Conservation (phyloP, 1,140 invertebrate genomes). For the Stratiolaelaps scimitus region DNA sequence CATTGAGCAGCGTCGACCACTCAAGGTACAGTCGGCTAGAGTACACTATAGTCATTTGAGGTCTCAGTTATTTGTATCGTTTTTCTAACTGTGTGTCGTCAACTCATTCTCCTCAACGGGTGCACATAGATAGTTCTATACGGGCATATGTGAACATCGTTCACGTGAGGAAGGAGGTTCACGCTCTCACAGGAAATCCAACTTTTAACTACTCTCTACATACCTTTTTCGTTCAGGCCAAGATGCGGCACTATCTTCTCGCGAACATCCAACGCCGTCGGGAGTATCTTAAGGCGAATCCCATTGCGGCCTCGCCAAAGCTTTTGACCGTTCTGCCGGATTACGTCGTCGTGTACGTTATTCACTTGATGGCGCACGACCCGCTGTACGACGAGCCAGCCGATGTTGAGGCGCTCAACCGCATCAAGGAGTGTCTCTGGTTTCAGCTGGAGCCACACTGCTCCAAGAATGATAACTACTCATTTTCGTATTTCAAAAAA, state of each 20-base stretch:
- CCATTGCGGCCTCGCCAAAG: slow-evolving; percentile 36
- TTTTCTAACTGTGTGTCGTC: too few relatives aligned
- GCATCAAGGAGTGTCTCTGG: slow-evolving; percentile 56
- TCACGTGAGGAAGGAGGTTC: too few relatives aligned
- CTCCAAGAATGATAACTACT: slow-evolving; percentile 80
- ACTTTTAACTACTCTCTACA: too few relatives aligned
- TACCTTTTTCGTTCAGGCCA: slow-evolving; percentile 33
- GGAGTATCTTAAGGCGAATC: slow-evolving; percentile 56
- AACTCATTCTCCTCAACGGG: too few relatives aligned
- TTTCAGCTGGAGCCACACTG: slow-evolving; percentile 86
- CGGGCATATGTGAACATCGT: too few relatives aligned
- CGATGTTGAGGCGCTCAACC: slow-evolving; percentile 52
- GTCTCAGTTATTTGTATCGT: too few relatives aligned
- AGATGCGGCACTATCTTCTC: slow-evolving; percentile 61
- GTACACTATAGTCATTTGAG: too few relatives aligned
- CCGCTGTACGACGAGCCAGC: slow-evolving; percentile 62
- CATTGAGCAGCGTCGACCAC: slow-evolving; percentile 30
- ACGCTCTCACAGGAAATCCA: too few relatives aligned
- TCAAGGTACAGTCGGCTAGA: slow-evolving; percentile 29
- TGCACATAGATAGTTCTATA: too few relatives aligned
- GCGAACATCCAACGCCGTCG: slow-evolving; percentile 73
- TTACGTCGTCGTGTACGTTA: slow-evolving; percentile 87
- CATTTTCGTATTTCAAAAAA: slow-evolving; percentile 84
- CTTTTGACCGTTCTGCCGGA: slow-evolving; percentile 54
- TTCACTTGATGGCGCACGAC: slow-evolving; percentile 81